phyloP scores from a whole-genome alignment of 2,113 vertebrate genomes.

The Egretta garzetta region DNA sequence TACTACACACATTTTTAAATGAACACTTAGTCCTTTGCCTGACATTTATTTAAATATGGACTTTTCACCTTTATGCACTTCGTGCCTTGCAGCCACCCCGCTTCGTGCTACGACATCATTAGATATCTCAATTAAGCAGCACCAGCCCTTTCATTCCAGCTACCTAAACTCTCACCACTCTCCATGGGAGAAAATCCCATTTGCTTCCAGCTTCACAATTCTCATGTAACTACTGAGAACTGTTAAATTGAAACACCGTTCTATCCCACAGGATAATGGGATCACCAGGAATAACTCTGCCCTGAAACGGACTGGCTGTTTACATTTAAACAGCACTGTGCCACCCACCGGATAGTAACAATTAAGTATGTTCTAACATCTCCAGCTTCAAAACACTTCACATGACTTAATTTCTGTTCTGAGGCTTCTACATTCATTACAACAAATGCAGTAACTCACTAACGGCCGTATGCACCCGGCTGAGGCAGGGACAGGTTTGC shows the following conservation, averaged over 20 bases:
- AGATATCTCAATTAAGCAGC: not conserved
- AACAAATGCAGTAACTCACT: not conserved
- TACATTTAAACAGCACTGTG: not conserved
- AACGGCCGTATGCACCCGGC: not conserved
- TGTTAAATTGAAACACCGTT: not conserved
- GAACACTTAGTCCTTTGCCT: not conserved
- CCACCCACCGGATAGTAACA: not conserved
- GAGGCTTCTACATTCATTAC: not conserved
- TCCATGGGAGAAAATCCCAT: not conserved
- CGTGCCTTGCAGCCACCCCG: not conserved
- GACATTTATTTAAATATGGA: not conserved
- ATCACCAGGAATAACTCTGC: not conserved
- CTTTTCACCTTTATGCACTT: not conserved
- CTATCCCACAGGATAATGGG: not conserved
- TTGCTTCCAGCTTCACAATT: not conserved
- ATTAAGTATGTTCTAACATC: not conserved
- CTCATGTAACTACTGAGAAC: not conserved
- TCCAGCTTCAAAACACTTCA: not conserved
- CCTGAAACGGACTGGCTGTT: not conserved
- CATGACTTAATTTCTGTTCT: not conserved
- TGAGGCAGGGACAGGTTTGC: not conserved
- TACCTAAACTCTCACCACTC: not conserved
- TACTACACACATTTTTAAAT: not conserved
- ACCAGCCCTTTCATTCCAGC: not conserved
- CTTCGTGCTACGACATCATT: rapidly evolving